These are phyloP conservation scores for Phyto melanocephala DNA, from an alignment of 2,888 invertebrate genomes.

Conservation along the genomic window DNA sequence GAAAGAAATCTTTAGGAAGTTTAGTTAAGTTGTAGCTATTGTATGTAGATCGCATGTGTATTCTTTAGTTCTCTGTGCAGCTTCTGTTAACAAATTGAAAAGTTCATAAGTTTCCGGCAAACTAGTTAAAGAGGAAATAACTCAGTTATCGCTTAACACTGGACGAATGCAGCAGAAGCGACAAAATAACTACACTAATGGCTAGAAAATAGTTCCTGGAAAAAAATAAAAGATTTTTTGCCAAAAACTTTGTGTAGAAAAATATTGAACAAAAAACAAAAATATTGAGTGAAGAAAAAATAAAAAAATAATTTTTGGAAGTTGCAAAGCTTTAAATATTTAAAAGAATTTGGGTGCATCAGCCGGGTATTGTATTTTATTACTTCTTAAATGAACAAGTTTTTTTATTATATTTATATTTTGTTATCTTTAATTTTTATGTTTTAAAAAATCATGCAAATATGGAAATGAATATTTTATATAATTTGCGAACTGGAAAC, in stretches of 20 bases:
- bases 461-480: too few species aligned
- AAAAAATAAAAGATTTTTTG: too few species aligned
- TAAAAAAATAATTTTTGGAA: neutral
- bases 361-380: too few species aligned
- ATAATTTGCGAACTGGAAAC: too few species aligned
- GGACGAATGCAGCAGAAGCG: neutral
- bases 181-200: too few species aligned
- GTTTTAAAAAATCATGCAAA: too few species aligned
- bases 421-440: too few species aligned
- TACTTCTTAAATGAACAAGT: too few species aligned
- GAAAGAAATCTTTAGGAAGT: conserved; percentile 2
- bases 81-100: conserved; percentile 48
- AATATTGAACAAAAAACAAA: neutral
- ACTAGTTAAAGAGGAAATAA: conserved; percentile 29
- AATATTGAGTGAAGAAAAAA: neutral
- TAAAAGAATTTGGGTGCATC: too few species aligned
- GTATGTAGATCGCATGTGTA: neutral
- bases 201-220: too few species aligned
- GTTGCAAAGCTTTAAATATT: too few species aligned
- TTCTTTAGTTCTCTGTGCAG: conserved; percentile 17
- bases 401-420: too few species aligned
- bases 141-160: conserved; percentile 29
- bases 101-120: conserved; percentile 55
- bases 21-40: neutral
- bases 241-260: neutral